Evolutionary conservation across 2,888 invertebrate genomes (phyloP).

Genomic region (Drosophila kanekoi): DNA sequence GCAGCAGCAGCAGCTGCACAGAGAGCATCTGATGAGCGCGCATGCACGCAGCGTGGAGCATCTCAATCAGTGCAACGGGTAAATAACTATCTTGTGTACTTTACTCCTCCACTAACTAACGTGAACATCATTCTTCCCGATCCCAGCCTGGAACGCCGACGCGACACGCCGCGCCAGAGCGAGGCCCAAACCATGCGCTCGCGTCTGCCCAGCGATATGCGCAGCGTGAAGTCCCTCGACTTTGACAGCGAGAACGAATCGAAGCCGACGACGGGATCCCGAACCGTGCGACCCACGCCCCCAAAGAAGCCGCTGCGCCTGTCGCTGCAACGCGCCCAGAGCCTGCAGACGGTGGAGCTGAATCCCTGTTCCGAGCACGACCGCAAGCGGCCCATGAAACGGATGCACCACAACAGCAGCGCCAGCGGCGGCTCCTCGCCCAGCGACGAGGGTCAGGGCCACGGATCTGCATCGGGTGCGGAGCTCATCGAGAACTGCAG

Average conservation of each 20-base stretch:
- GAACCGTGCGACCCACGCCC: constrained; percentile 90
- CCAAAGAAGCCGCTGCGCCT: constrained; percentile 94
- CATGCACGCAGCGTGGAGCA: constrained; percentile 85
- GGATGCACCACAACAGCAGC: constrained; percentile 79
- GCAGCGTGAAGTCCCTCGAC: constrained; percentile 91
- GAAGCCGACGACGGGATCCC: constrained; percentile 64
- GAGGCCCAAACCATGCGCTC: constrained; percentile 70
- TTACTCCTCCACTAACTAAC: not conserved
- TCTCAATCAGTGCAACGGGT: constrained; percentile 83
- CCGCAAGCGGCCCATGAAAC: constrained; percentile 84
- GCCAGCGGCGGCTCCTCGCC: constrained; percentile 53
- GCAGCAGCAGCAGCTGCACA: constrained; percentile 69
- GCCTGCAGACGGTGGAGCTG: constrained; percentile 89
- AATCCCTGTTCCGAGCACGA: constrained; percentile 78
- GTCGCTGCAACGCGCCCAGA: constrained; percentile 93
- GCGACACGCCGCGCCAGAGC: constrained; percentile 67
- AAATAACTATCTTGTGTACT: constrained; percentile 30
- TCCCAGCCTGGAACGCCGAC: constrained; percentile 76
- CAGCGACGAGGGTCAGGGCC: constrained; percentile 53
- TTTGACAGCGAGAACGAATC: constrained; percentile 90
- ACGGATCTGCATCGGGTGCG: not conserved
- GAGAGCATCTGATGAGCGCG: constrained; percentile 73
- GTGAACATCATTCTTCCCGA: not conserved
- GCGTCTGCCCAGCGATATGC: constrained; percentile 79
- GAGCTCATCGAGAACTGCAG: constrained; percentile 79